Evolutionary conservation across 2,113 vertebrate species (phyloP), one percentile per base, ranked within the genome.

Genomic region (Hydrolagus affinis): DNA sequence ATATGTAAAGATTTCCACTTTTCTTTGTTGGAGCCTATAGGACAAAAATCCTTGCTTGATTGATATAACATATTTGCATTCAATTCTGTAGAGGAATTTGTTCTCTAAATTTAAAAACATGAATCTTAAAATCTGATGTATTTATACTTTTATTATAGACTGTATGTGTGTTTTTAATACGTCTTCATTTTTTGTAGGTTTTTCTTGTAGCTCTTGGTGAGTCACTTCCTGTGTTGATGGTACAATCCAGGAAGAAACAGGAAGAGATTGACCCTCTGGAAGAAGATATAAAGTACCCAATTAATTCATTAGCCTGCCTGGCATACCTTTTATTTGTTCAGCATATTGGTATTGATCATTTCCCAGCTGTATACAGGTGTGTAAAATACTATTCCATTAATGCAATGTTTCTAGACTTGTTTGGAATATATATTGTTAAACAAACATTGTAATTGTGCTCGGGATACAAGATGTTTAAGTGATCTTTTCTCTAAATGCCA

Each of bases 301-400:
- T 87, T 1, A 95, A 97, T 85, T 92, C 96, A 4, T 88, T 93
- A 89, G 97, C 96, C 0, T 97, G 96, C 87, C 88, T 98, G 87
- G 93, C 98, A 0, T 98, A 99, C 73, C 89, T 99, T n/a, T 85
- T 98, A 19, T 97, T 97, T 91, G 98, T 97, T 85, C 96, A 97
- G 85, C 92, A 94, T 86, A 93, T 99, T 85, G 90, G 90, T 86
- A 90, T 94, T 0, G 91, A 96, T 83, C 89, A 86, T 77, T 95
- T 98, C 85, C 98, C 98, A 56, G 2, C 93, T 74, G 95, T 99
- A 21, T 96, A 96, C 89, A 97, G 95, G 98, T 97, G 90, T 19
- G 85, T 59, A 60, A 72, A 64, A 8, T 25, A n/a, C 6, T n/a
- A 21, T 25, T 72, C 21, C 25, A 25, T 21, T 72, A 72, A n/a